phyloP scores from a whole-genome alignment of 2,113 vertebrate genomes.

The Kryptolebias marmoratus region DNA sequence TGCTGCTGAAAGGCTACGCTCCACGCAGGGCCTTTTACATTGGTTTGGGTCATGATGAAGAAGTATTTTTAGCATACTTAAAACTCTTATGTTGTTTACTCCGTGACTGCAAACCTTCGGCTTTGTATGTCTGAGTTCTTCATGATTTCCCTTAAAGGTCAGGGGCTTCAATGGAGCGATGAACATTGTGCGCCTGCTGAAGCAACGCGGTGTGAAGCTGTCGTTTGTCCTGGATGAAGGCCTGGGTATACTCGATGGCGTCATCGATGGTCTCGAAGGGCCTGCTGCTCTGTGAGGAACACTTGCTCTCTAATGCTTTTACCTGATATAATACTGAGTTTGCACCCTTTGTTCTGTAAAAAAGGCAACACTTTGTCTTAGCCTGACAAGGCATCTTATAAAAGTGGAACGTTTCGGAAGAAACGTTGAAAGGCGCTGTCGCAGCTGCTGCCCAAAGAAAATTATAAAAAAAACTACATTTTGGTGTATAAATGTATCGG shows the following conservation, averaged over 20 bases:
- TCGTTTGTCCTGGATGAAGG: slow-evolving; percentile 91
- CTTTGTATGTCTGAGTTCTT: not conserved
- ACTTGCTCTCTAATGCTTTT: no score
- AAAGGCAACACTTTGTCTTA: not conserved
- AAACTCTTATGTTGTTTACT: not conserved
- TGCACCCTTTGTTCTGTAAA: not conserved
- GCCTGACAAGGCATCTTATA: no score
- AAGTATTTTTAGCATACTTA: slow-evolving; percentile 75
- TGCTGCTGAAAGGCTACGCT: slow-evolving; percentile 85
- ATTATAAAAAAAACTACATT: not conserved
- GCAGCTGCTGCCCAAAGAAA: no score
- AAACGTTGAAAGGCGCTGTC: no score
- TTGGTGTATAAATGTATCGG: no score
- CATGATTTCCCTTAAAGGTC: slow-evolving; percentile 73
- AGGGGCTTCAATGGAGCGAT: slow-evolving; percentile 81
- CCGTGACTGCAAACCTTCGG: rapidly evolving
- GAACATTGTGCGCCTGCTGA: slow-evolving; percentile 84
- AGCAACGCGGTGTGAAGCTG: slow-evolving; percentile 82
- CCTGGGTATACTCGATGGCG: slow-evolving; percentile 79
- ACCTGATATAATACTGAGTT: not conserved
- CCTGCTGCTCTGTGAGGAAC: slow-evolving; percentile 89
- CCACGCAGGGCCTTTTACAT: slow-evolving; percentile 90
- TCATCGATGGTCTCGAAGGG: slow-evolving; percentile 80
- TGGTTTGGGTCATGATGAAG: slow-evolving; percentile 92
- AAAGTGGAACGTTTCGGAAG: no score